These are phyloP conservation scores for Petrophora chlorosata DNA, from an alignment of 2,888 invertebrate species.

Conservation along the genomic window DNA sequence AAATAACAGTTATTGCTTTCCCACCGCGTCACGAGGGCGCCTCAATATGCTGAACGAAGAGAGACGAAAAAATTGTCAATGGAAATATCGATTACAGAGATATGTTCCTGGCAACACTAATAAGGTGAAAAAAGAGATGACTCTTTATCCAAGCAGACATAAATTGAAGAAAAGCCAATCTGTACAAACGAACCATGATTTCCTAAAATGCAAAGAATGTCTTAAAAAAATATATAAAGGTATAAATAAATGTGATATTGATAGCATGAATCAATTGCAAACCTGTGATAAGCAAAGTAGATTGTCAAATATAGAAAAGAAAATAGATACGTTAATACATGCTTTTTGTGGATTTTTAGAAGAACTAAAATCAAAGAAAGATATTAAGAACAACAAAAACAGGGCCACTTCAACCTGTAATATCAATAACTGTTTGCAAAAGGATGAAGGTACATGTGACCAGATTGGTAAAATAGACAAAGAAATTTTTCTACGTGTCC, in stretches of 20 bases:
- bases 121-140: too few relatives aligned
- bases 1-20: slow-evolving; percentile 46
- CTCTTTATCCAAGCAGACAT: too few relatives aligned
- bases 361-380: slow-evolving; percentile 47
- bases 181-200: neutral
- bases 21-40: slow-evolving; percentile 54
- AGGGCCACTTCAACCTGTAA: neutral
- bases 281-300: slow-evolving; percentile 34
- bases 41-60: slow-evolving; percentile 44
- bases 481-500: too few relatives aligned
- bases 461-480: too few relatives aligned
- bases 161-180: too few relatives aligned
- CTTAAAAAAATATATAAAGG: neutral
- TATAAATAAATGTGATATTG: neutral
- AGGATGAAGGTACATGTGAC: too few relatives aligned
- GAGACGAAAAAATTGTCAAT: slow-evolving; percentile 26
- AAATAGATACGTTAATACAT: slow-evolving; percentile 55
- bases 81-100: slow-evolving; percentile 15
- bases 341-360: slow-evolving; percentile 56
- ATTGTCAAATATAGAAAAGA: slow-evolving; percentile 55
- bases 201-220: neutral
- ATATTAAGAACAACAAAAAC: neutral
- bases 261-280: slow-evolving; percentile 38
- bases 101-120: too few relatives aligned
- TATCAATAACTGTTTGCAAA: neutral